These are phyloP conservation scores for Rhinopomastus cyanomelas DNA, from an alignment of 2,113 vertebrate genomes.

Conservation along the genomic window DNA sequence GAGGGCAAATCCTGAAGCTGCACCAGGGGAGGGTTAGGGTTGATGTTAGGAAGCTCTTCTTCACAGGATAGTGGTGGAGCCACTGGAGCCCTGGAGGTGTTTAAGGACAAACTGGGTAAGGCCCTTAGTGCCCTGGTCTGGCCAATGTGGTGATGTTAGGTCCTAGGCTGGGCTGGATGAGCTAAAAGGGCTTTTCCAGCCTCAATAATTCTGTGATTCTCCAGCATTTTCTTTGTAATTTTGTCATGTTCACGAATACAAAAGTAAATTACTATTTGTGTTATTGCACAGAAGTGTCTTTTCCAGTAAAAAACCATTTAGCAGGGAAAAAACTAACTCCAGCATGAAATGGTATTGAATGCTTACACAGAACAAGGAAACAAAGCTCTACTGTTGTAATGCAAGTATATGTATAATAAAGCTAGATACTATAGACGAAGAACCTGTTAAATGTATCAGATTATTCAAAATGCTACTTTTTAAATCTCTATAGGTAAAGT, in stretches of 20 bases:
- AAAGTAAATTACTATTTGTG: background rate
- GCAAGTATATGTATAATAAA: background rate
- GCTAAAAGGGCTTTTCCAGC: too few relatives aligned
- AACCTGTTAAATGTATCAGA: background rate
- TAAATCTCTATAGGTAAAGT: background rate
- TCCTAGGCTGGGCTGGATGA: too few relatives aligned
- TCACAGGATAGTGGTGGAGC: too few relatives aligned
- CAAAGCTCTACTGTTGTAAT: background rate
- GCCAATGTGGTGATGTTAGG: too few relatives aligned
- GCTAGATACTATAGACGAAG: background rate
- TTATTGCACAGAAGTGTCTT: background rate
- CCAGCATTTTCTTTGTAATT: background rate
- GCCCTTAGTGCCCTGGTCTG: too few relatives aligned
- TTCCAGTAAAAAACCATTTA: background rate
- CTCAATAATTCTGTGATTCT: background rate
- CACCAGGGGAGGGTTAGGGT: too few relatives aligned
- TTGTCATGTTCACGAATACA: background rate
- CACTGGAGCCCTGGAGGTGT: too few relatives aligned
- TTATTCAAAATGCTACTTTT: background rate
- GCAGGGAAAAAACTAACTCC: background rate
- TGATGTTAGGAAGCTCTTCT: too few relatives aligned
- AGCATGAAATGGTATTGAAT: background rate
- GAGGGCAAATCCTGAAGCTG: too few relatives aligned
- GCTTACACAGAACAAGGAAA: background rate
- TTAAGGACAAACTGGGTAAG: too few relatives aligned